phyloP scores from a whole-genome alignment of 2,797 vertebrate species.

The Heliangelus exortis region DNA sequence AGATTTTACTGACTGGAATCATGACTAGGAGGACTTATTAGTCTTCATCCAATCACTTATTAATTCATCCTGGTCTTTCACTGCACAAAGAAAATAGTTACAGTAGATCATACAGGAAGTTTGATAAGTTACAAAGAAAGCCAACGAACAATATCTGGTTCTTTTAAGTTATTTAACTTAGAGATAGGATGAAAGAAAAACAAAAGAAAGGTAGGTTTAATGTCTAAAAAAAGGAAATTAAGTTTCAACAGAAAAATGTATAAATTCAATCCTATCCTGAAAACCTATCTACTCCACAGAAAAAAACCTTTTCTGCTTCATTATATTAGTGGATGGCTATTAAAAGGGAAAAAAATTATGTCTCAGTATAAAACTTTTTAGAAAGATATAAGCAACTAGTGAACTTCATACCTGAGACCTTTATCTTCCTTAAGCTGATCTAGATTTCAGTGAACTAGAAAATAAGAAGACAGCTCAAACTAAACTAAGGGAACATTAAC shows the following conservation, averaged over 20 bases:
- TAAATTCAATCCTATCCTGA: neutral
- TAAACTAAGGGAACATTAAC: neutral
- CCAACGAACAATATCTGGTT: neutral
- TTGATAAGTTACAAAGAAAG: neutral
- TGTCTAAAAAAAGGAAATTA: neutral
- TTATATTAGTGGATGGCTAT: neutral
- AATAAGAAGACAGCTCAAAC: neutral
- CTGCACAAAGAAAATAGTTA: neutral
- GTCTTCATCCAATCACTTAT: neutral
- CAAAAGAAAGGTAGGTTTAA: neutral
- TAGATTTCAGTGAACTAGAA: conserved; percentile 43
- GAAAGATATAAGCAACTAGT: neutral
- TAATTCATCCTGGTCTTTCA: neutral
- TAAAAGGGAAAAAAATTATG: neutral
- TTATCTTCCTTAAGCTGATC: conserved; percentile 14
- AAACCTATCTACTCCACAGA: rapidly evolving
- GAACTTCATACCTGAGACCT: neutral
- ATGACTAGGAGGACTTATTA: neutral
- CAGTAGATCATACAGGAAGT: neutral
- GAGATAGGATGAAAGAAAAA: neutral
- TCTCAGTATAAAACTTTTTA: neutral
- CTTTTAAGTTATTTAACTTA: neutral
- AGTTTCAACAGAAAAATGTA: neutral
- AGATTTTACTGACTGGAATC: neutral
- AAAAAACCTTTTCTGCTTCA: neutral